Evolutionary conservation across 2,113 vertebrate species (phyloP), one percentile per base, ranked within the genome.

Genomic region (Paramisgurnus dabryanus): DNA sequence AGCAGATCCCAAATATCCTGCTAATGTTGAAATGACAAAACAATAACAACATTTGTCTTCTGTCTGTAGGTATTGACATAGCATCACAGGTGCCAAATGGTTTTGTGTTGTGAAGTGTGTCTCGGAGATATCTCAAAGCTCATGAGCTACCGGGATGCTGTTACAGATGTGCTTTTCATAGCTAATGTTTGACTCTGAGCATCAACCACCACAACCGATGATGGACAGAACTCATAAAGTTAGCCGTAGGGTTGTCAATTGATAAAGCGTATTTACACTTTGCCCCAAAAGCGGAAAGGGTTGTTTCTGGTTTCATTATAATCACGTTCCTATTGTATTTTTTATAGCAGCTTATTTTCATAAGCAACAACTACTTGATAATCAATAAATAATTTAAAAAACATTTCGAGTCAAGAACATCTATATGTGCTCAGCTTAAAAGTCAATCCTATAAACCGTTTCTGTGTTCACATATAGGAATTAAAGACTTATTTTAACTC

Each of bases 41-140:
- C 96, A 97, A 96, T 96, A 96, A 96, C 94, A 94, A 91, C 95
- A 98, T 98, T 95, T 94, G 93, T 98, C 96, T 98, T 96, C 92
- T 95, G 94, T 95, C 93, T 91, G 82, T 87, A 87, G 88, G 93
- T 96, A 98, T 96, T 96, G 97, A 96, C 95, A 93, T 86, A 91
- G 91, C 90, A 94, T 96, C 95, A 95, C 94, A 91, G 93, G 87
- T 92, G 88, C 88, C 95, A 97, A 95, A 97, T 96, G 96, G 96
- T 94, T 93, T 96, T 96, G 94, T 96, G 95, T 95, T 94, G 89
- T 94, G 93, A 93, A 95, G 93, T 96, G 92, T 95, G 89, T 96
- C 93, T 94, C 83, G 76, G 71, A 95, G 94, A 95, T 93, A 93
- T 94, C 92, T 94, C 90, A 91, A 91, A 89, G 90, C 88, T 88